phyloP scores from a whole-genome alignment of 1,140 invertebrate species.

The Leptopilina clavipes region DNA sequence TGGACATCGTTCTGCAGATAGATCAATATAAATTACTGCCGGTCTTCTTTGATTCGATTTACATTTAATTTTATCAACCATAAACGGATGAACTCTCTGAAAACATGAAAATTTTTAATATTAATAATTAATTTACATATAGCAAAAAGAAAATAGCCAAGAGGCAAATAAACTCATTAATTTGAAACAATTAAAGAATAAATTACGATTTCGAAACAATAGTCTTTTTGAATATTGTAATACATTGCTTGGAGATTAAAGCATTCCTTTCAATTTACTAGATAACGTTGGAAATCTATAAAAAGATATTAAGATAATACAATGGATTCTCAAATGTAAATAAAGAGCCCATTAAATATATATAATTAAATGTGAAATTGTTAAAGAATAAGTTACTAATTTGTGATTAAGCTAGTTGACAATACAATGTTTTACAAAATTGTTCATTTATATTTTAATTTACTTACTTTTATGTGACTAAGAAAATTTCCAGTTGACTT shows the following conservation, averaged over 20 bases:
- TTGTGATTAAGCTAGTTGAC: neutral
- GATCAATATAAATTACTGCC: slow-evolving; percentile 69
- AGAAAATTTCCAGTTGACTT: slow-evolving; percentile 74
- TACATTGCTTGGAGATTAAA: slow-evolving; percentile 6
- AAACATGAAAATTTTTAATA: slow-evolving; percentile 43
- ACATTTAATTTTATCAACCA: slow-evolving; percentile 71
- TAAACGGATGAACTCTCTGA: slow-evolving; percentile 70
- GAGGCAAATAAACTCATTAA: too few relatives aligned
- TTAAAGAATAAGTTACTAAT: neutral
- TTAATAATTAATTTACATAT: neutral
- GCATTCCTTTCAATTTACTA: neutral
- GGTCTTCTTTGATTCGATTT: slow-evolving; percentile 73
- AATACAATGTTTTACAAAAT: neutral
- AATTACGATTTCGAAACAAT: neutral
- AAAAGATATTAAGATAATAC: slow-evolving; percentile 5
- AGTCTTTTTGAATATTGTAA: neutral
- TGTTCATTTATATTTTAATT: slow-evolving; percentile 27
- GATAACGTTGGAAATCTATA: neutral
- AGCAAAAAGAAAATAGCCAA: too few relatives aligned
- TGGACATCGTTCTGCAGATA: slow-evolving; percentile 63
- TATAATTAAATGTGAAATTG: neutral
- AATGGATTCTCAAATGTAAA: slow-evolving; percentile 4
- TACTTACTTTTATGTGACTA: slow-evolving; percentile 72
- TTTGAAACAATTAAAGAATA: too few relatives aligned
- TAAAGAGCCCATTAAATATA: neutral